Evolutionary conservation across 1,140 invertebrate species (phyloP).

Genomic region (Globodera ellingtonae): DNA sequence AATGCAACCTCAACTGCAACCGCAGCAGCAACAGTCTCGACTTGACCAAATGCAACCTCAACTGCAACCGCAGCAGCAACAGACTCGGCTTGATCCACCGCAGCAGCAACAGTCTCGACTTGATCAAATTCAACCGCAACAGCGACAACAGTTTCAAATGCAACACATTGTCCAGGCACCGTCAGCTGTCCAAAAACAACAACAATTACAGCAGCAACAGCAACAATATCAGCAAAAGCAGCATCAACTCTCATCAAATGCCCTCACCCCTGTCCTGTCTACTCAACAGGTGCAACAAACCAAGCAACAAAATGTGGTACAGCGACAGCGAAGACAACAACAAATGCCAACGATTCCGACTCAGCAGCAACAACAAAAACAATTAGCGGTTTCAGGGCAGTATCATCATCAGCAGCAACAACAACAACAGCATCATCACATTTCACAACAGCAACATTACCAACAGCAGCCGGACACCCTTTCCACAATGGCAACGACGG

Average conservation of each 20-base stretch:
- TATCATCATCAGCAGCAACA: slow-evolving; percentile 28
- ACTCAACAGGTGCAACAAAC: slow-evolving; percentile 1
- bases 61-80: background rate
- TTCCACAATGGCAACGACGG: background rate
- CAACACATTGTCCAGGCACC: slow-evolving; percentile 26
- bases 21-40: background rate
- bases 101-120: slow-evolving; percentile 27
- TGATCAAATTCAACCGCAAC: background rate
- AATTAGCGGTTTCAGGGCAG: background rate
- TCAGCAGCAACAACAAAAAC: slow-evolving; percentile 2
- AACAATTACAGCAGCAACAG: slow-evolving; percentile 2
- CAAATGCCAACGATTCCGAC: background rate
- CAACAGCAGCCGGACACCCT: background rate
- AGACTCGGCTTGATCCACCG: background rate
- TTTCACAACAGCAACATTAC: background rate
- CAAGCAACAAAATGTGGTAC: background rate
- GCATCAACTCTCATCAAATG: background rate
- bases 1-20: background rate
- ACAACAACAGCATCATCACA: slow-evolving; percentile 7
- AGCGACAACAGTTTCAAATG: slow-evolving; percentile 14
- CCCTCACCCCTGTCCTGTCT: background rate
- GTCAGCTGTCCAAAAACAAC: slow-evolving; percentile 16
- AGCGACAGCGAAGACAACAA: background rate
- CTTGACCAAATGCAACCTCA: background rate
- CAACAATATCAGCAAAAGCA: slow-evolving; percentile 9